Percentiles rank a stretch among this genome's conserved stretches.
Conservation (phyloP, 2,113 vertebrate species). For the Oncorhynchus nerka region DNA sequence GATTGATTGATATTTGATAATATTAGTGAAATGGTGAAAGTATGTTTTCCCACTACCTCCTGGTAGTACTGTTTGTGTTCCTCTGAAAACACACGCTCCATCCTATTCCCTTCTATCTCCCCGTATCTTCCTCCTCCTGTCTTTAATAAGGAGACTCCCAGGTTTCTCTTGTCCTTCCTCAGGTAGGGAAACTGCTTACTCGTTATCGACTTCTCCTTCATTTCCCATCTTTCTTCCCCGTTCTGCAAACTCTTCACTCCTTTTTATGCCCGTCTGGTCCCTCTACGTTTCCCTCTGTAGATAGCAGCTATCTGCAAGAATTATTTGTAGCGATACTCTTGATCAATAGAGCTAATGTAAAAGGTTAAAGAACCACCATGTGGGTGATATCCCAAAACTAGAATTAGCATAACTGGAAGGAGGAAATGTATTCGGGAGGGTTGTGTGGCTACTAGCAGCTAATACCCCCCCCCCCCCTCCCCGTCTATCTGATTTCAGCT, state of each 20-base stretch:
- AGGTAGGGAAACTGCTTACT: slow-evolving; percentile 63
- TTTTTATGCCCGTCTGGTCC: slow-evolving; percentile 49
- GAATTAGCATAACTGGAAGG: slow-evolving; percentile 63
- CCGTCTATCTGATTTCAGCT: too few species aligned
- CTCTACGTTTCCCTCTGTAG: slow-evolving; percentile 47
- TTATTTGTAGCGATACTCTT: slow-evolving; percentile 56
- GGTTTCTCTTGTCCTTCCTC: slow-evolving; percentile 36
- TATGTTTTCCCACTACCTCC: too few species aligned
- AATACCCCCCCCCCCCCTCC: too few species aligned
- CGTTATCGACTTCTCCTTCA: slow-evolving; percentile 58
- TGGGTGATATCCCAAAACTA: neutral
- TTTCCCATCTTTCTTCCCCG: slow-evolving; percentile 15
- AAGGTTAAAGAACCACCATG: slow-evolving; percentile 56
- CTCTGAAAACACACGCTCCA: too few species aligned
- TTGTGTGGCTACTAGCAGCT: neutral
- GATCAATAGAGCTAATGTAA: slow-evolving; percentile 68
- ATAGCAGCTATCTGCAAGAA: slow-evolving; percentile 61
- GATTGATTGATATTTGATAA: too few species aligned
- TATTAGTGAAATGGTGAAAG: too few species aligned
- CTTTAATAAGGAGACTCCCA: neutral
- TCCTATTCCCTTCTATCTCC: neutral
- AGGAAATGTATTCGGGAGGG: slow-evolving; percentile 40
- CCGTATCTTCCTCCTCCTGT: neutral
- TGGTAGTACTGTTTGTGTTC: too few species aligned
- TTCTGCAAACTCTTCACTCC: slow-evolving; percentile 64